A percentile compares a stretch with the other conserved stretches of the same genome.
phyloP scores from a whole-genome alignment of 2,113 vertebrate species.

The Coracopsis vasa region DNA sequence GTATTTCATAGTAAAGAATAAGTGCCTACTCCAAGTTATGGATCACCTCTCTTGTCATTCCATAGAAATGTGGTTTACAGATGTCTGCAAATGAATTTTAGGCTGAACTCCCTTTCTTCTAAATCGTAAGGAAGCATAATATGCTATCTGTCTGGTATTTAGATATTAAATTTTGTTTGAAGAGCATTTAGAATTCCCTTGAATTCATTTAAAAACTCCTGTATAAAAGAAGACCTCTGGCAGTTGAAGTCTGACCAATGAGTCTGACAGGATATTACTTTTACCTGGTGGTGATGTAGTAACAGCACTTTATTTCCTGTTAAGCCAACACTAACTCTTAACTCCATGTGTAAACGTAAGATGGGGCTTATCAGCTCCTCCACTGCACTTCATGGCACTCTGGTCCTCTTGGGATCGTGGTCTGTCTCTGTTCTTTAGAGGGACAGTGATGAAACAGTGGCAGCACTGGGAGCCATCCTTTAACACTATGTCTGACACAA shows the following conservation, averaged over 20 bases:
- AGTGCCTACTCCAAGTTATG: slow-evolving; percentile 17
- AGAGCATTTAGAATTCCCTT: neutral
- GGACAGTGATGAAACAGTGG: neutral
- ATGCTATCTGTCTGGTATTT: slow-evolving; percentile 49
- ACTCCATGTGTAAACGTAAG: neutral
- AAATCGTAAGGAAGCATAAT: slow-evolving; percentile 30
- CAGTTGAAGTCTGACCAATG: neutral
- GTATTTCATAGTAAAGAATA: slow-evolving; percentile 38
- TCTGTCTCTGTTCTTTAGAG: neutral
- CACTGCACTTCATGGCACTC: neutral
- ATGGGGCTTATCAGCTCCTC: neutral
- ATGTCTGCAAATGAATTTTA: slow-evolving; percentile 58
- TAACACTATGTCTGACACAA: neutral
- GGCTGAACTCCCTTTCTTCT: slow-evolving; percentile 23
- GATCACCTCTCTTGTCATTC: slow-evolving; percentile 55
- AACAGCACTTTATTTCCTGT: neutral
- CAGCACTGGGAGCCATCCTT: neutral
- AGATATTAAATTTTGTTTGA: slow-evolving; percentile 49
- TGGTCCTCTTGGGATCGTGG: neutral
- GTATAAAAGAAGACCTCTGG: neutral
- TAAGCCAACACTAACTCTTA: neutral
- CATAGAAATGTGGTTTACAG: slow-evolving; percentile 72
- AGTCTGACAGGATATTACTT: neutral
- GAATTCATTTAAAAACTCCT: neutral
- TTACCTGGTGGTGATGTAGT: neutral